Base-by-base conservation (phyloP, 2,888 invertebrate species). In the Tetranychus piercei region DNA sequence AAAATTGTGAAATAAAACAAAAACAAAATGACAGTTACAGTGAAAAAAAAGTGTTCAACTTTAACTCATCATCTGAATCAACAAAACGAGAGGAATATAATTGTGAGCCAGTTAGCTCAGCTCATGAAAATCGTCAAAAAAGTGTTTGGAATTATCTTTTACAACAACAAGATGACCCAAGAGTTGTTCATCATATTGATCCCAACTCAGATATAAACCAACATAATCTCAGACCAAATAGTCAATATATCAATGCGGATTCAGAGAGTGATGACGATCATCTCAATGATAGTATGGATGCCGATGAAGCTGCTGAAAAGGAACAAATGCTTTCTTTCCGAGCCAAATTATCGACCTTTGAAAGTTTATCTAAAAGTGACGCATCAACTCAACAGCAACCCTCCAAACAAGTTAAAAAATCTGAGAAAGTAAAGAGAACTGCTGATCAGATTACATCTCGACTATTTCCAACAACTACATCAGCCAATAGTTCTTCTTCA, bases 271-370 rank as follows among this genome's bases (percentile, higher is more conserved):
- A 69, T 69, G 69, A 69, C 6, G 69, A 69, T 69, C 69, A 69
- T 22, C 69, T 69, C 22, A 69, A 69, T 9, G 34, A 23, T 69
- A 69, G 69, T 22, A 11, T 69, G 6, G n/a, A 69, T 23, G 69
- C 34, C 11, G 69, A 69, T 69, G 69, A 69, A 69, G 69, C 18
- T 20, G 69, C 69, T 23, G 69, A 69, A 23, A 20, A 23, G 6
- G 20, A 69, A 22, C 69, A 76, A 23, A 75, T 64, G 65, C 20
- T 73, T 11, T 74, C 74, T 9, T 76, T 76, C 20, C 76, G 74
- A 71, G 76, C 76, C 8, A 76, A 76, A 70, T 44, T 76, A 7
- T 74, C 74, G 23, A 69, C 76, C 8, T 76, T 76, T 69, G 76
- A 76, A 67, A 76, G 72, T 74, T 66, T 76, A 55, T 76, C 76